Conservation (phyloP, 2,113 vertebrate genomes). For the Oreochromis niloticus region DNA sequence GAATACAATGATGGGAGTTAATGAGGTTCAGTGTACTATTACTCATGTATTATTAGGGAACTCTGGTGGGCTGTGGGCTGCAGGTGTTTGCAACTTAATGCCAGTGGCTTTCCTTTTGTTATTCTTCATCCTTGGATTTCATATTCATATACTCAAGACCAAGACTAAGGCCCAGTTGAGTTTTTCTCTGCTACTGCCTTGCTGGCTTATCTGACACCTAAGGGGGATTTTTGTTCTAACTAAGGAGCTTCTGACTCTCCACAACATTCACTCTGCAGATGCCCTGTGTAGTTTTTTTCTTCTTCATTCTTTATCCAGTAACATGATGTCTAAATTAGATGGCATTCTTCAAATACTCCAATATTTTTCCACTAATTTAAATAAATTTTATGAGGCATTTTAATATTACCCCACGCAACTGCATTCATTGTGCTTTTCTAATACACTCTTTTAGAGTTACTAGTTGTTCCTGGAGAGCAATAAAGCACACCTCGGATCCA, state of each 20-base stretch:
- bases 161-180: slow-evolving; percentile 8
- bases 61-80: slow-evolving; percentile 29
- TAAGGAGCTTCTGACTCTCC: slow-evolving; percentile 19
- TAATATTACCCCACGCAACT: not conserved
- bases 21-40: slow-evolving; percentile 44
- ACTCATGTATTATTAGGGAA: slow-evolving; percentile 43
- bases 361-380: not conserved
- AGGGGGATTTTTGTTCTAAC: slow-evolving; percentile 22
- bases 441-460: not conserved
- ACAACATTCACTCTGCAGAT: not conserved
- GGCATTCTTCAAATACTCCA: not conserved
- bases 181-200: not conserved
- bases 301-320: not conserved
- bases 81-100: slow-evolving; percentile 41
- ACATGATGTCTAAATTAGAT: not conserved
- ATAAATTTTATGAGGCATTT: not conserved
- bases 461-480: not conserved
- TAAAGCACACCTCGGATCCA: not conserved
- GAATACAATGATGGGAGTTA: slow-evolving; percentile 31
- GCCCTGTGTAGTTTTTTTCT: not conserved
- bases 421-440: not conserved
- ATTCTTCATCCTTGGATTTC: slow-evolving; percentile 41
- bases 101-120: slow-evolving; percentile 23
- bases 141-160: slow-evolving; percentile 23
- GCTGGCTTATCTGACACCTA: slow-evolving; percentile 29